Percentiles rank a stretch among this genome's conserved stretches.
Evolutionary conservation across 1,140 invertebrate genomes (phyloP).

Genomic region (Anastrepha obliqua): DNA sequence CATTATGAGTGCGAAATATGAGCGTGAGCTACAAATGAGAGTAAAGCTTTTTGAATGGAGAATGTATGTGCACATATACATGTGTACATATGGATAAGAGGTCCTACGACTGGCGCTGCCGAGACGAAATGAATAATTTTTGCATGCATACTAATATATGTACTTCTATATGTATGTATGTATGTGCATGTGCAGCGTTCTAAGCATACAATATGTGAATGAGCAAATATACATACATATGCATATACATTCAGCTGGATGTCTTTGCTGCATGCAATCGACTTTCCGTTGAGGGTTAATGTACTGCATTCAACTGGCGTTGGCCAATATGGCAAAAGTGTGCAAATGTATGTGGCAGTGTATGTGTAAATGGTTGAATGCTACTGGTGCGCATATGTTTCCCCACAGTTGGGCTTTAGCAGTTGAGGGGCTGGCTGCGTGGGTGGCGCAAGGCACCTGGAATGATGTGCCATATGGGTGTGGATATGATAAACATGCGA

Average conservation of each 20-base stretch:
- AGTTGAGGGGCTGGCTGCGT: neutral
- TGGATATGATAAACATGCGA: slow-evolving; percentile 21
- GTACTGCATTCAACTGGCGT: slow-evolving; percentile 22
- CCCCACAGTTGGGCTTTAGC: neutral
- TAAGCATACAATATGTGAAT: too few species aligned
- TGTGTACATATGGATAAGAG: neutral
- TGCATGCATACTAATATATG: neutral
- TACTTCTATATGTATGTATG: neutral
- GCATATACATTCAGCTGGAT: neutral
- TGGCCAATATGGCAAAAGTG: slow-evolving; percentile 26
- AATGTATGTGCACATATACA: too few species aligned
- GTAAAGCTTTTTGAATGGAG: neutral
- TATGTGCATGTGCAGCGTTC: neutral
- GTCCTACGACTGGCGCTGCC: neutral
- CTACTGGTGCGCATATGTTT: neutral
- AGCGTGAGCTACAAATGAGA: slow-evolving; percentile 32
- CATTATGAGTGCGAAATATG: neutral
- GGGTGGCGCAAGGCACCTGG: neutral
- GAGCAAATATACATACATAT: neutral
- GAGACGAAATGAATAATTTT: slow-evolving; percentile 5
- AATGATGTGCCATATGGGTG: slow-evolving; percentile 7
- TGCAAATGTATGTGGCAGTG: neutral
- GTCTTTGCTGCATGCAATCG: slow-evolving; percentile 17
- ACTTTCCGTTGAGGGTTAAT: slow-evolving; percentile 33
- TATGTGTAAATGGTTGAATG: slow-evolving; percentile 37